Evolutionary conservation across 1,140 invertebrate species (phyloP), one percentile per base, ranked within the genome.

Genomic region (Drosophila arizonae): DNA sequence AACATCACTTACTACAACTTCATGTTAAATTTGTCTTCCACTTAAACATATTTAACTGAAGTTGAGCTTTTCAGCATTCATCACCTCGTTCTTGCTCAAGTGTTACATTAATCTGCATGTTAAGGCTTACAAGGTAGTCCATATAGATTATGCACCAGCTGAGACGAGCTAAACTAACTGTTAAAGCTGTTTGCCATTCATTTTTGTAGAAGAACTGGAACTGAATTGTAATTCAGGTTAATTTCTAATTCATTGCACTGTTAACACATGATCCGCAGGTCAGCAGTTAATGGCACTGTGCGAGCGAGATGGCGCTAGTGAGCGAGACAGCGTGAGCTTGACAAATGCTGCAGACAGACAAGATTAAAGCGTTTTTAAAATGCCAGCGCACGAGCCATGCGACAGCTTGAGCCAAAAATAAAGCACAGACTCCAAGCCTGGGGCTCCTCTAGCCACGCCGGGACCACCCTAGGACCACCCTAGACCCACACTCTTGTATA

Each of bases 281-380:
- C 43, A 30, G 6, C 4, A 50, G 48, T 46, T 46, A 6, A 46
- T 45, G 15, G n/a, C 15, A 48, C 10, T 24, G 33, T 36, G 33
- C 11, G 62, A 11, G 10, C 1, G 61, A 28, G 4, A 58, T 3
- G 21, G 30, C 21, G n/a, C 6, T 6, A n/a, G 39, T 10, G 10
- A 43, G 36, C n/a, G 6, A 21, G 46, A 66, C 13, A 6, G 17
- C 24, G 3, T 4, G 30, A 41, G 41, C n/a, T 17, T 67, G 69
- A 72, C 63, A 67, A 67, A 72, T 72, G 26, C 36, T 60, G 69
- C 43, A 36, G 69, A 41, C 69, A 67, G 46, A 54, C 54, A 39
- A 54, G 60, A 55, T 72, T 68, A 48, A 79, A 76, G 78, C 77
- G 58, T 79, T 80, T 67, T 41, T 71, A 45, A 67, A 60, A 56